Conservation (phyloP, 2,888 invertebrate genomes). For the Muschampia staudingeri region DNA sequence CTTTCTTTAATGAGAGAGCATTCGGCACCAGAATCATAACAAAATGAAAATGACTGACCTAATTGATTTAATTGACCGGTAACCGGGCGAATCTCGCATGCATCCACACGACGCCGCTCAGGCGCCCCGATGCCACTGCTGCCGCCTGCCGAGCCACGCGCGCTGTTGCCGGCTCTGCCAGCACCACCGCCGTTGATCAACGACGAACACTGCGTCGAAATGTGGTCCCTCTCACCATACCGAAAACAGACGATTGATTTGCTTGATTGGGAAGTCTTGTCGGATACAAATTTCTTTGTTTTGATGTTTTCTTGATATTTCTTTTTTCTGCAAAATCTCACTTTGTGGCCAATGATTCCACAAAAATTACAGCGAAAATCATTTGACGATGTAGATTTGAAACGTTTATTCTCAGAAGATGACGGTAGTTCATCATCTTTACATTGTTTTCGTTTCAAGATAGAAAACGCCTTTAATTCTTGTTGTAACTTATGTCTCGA, state of each 20-base stretch:
- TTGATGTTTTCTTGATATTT: neutral
- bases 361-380: neutral
- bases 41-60: slow-evolving; percentile 51
- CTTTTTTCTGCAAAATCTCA: slow-evolving; percentile 1
- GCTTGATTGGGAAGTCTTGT: slow-evolving; percentile 5
- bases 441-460: neutral
- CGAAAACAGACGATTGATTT: slow-evolving; percentile 1
- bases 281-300: slow-evolving; percentile 4
- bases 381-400: neutral
- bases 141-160: neutral
- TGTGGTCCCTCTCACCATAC: neutral
- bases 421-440: neutral
- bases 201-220: slow-evolving; percentile 2
- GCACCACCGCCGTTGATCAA: neutral
- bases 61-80: slow-evolving; percentile 41
- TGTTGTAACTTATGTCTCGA: slow-evolving; percentile 27
- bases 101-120: slow-evolving; percentile 53
- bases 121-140: slow-evolving; percentile 31
- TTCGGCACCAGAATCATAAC: slow-evolving; percentile 54
- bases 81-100: slow-evolving; percentile 51
- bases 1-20: slow-evolving; percentile 54
- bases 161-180: neutral
- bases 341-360: neutral
- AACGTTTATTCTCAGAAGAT: neutral
- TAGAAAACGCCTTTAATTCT: slow-evolving; percentile 23